phyloP scores from a whole-genome alignment of 1,140 invertebrate genomes.

The Drosophila paulistorum region DNA sequence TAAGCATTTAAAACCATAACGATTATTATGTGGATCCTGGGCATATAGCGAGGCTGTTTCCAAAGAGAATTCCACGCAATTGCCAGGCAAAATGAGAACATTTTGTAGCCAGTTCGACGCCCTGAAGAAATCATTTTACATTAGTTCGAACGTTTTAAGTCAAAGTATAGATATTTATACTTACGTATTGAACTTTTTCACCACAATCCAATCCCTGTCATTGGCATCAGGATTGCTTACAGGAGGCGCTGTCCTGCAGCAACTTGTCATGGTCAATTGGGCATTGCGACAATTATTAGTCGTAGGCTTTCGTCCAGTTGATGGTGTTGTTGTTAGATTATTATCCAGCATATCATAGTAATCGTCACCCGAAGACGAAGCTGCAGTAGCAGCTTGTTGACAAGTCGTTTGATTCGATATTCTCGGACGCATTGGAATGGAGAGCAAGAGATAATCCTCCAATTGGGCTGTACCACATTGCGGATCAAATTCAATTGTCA shows the following conservation, averaged over 20 bases:
- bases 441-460: conserved; percentile 96
- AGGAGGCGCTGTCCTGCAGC: conserved; percentile 40
- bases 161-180: background rate
- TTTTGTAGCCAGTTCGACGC: conserved; percentile 93
- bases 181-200: conserved; percentile 83
- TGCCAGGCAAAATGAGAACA: conserved; percentile 94
- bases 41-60: conserved; percentile 98
- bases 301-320: background rate
- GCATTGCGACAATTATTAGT: conserved; percentile 46
- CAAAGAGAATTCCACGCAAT: conserved; percentile 96
- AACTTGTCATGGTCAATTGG: conserved; percentile 63
- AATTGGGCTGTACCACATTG: conserved; percentile 96
- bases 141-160: too few relatives aligned
- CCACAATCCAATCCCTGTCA: conserved; percentile 77
- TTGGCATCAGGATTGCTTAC: conserved; percentile 23
- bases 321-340: conserved; percentile 30
- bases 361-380: conserved; percentile 50
- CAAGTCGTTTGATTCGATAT: conserved; percentile 22
- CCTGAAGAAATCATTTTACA: conserved; percentile 74
- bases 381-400: background rate
- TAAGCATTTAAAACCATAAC: conserved; percentile 96
- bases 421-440: conserved; percentile 86
- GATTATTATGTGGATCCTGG: conserved; percentile 92
- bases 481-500: conserved; percentile 96
- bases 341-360: conserved; percentile 75